Percentiles rank a stretch among this genome's conserved stretches.
Conservation (phyloP, 1,140 invertebrate species). For the Pogonognathellus flavescens region DNA sequence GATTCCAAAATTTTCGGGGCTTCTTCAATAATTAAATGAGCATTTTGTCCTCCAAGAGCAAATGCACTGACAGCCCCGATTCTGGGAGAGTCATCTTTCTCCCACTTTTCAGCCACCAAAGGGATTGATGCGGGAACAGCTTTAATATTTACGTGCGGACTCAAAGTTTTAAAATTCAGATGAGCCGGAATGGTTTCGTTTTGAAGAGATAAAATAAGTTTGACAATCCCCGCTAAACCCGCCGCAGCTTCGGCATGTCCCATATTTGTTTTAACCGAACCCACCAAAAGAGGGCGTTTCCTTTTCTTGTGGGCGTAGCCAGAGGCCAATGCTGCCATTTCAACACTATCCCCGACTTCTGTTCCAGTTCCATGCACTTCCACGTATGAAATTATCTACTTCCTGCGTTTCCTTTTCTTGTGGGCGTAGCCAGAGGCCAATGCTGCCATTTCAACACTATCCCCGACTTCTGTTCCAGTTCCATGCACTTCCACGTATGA, state of each 20-base stretch:
- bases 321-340: slow-evolving; percentile 72
- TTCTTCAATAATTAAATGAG: slow-evolving; percentile 56
- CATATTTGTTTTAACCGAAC: slow-evolving; percentile 76
- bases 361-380: slow-evolving; percentile 77
- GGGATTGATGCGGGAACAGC: slow-evolving; percentile 6
- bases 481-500: slow-evolving; percentile 76
- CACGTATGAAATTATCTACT: slow-evolving; percentile 72
- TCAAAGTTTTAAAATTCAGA: neutral
- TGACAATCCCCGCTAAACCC: slow-evolving; percentile 10
- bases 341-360: slow-evolving; percentile 67
- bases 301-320: slow-evolving; percentile 70
- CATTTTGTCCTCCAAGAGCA: slow-evolving; percentile 50
- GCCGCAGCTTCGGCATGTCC: slow-evolving; percentile 74
- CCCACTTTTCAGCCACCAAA: neutral
- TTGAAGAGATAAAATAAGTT: neutral
- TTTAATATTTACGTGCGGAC: neutral
- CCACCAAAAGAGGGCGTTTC: slow-evolving; percentile 70
- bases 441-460: slow-evolving; percentile 68
- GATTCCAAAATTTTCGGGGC: neutral
- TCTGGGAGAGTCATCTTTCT: neutral
- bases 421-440: slow-evolving; percentile 72
- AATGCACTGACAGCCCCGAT: slow-evolving; percentile 49
- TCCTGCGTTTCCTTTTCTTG: too few relatives aligned
- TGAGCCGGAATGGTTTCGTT: neutral
- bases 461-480: slow-evolving; percentile 73